phyloP scores from a whole-genome alignment of 35 echinoderm and acorn worm species.

The Anneissia japonica region DNA sequence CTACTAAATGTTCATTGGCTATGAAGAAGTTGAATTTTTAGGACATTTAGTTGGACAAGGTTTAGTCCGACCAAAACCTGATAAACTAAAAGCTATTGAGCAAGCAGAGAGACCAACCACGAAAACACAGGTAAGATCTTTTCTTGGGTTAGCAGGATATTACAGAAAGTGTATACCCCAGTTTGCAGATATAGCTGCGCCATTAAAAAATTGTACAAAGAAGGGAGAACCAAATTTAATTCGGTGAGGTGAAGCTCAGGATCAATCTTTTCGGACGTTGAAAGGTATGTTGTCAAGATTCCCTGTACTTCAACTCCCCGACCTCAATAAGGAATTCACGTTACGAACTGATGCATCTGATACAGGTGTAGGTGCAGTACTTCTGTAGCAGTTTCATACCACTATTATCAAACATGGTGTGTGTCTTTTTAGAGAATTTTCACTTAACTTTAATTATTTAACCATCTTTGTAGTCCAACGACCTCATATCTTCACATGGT shows the following conservation, averaged over 20 bases:
- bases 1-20: conserved; percentile 40
- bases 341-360: too few relatives aligned
- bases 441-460: too few relatives aligned
- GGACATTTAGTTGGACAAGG: conserved; percentile 48
- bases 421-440: too few relatives aligned
- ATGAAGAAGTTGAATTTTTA: conserved; percentile 29
- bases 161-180: conserved; percentile 19
- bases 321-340: too few relatives aligned
- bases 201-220: conserved; percentile 19
- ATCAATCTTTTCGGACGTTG: not conserved
- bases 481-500: too few relatives aligned
- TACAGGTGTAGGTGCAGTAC: too few relatives aligned
- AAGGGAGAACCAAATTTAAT: not conserved
- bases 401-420: too few relatives aligned
- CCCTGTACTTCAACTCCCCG: conserved; percentile 16
- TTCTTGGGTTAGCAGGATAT: conserved; percentile 4
- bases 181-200: conserved; percentile 17
- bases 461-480: not conserved
- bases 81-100: conserved; percentile 11
- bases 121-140: conserved; percentile 27
- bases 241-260: conserved; percentile 4
- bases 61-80: conserved; percentile 15
- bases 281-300: not conserved
- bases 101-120: not conserved
- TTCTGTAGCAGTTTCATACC: too few relatives aligned